Evolutionary conservation across 2,113 vertebrate species (phyloP), one percentile per base, ranked within the genome.

Genomic region (Equus przewalskii): DNA sequence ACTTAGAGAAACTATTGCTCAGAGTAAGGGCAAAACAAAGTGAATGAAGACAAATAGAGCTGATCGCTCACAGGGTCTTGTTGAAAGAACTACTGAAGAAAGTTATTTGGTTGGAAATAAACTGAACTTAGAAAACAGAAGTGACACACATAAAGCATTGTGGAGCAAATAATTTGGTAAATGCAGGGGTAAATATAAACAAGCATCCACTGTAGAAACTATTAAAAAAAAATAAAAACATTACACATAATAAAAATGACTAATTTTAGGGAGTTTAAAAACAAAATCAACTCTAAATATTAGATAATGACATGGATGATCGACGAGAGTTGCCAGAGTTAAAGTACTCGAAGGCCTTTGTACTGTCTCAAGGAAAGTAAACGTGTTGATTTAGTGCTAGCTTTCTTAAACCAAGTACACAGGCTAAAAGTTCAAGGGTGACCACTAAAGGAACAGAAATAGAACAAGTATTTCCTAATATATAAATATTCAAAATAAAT

Each of bases 81-180:
- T 4, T 72, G 76, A 92, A 94, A 93, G 73, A 82, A 58, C 13
- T 22, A 21, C 14, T 82, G 15, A 84, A 49, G 22, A 95, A 49
- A 72, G 75, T 82, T 91, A 65, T 72, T 56, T 73, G 28, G 8
- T 91, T 89, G 65, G 33, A 95, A 82, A 67, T 79, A 78, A 79
- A 46, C 5, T 54, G 62, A 90, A 75, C 13, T 60, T 69, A 70
- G 24, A 85, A 76, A 78, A 87, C 41, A 46, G 49, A 64, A 62
- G 8, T 26, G 10, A 24, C 83, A 73, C 33, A 87, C 24, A 83
- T 19, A 22, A 69, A 93, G 13, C 18, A 49, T 6, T 84, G 24
- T 16, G 62, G 64, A 85, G 10, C 7, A 83, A 79, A 56, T 30
- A 65, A 72, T 70, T 33, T 69, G 6, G 9, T n/a, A 80, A 79